phyloP scores from a whole-genome alignment of 2,797 vertebrate species.

The Phaenicophaeus curvirostris region DNA sequence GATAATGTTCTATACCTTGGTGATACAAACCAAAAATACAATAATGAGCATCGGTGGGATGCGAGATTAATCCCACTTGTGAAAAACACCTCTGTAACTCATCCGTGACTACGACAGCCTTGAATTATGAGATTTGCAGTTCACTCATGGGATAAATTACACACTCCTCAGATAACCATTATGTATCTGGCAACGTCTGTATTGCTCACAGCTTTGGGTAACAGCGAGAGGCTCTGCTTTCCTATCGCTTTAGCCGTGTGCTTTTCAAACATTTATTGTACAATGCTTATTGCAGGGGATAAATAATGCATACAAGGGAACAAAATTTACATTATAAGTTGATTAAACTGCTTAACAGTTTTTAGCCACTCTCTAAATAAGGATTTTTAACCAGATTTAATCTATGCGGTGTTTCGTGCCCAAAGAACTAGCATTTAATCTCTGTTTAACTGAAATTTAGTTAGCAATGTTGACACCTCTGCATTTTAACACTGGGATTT shows the following conservation, averaged over 20 bases:
- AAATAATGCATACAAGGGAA: conserved; percentile 80
- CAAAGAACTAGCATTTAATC: conserved; percentile 89
- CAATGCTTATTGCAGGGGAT: conserved; percentile 62
- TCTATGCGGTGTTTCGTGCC: conserved; percentile 86
- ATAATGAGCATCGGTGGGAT: conserved; percentile 40
- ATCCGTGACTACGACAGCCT: conserved; percentile 42
- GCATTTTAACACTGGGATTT: conserved; percentile 89
- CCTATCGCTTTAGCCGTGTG: conserved; percentile 33
- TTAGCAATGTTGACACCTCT: conserved; percentile 90
- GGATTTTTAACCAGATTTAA: conserved; percentile 85
- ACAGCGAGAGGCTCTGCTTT: conserved; percentile 52
- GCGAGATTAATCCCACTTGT: conserved; percentile 48
- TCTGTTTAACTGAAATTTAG: conserved; percentile 96
- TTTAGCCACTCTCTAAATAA: conserved; percentile 86
- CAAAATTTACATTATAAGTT: conserved; percentile 81
- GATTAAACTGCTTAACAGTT: conserved; percentile 87
- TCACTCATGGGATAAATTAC: conserved; percentile 65
- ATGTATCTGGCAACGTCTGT: conserved; percentile 62
- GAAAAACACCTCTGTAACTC: conserved; percentile 62
- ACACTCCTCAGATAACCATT: conserved; percentile 42
- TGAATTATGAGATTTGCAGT: conserved; percentile 54
- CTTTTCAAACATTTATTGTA: conserved; percentile 59
- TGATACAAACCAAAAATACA: conserved; percentile 31
- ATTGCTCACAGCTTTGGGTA: conserved; percentile 52
- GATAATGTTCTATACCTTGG: conserved; percentile 8